phyloP scores from a whole-genome alignment of 2,797 vertebrate species.

The Hypotaenidia okinawae region DNA sequence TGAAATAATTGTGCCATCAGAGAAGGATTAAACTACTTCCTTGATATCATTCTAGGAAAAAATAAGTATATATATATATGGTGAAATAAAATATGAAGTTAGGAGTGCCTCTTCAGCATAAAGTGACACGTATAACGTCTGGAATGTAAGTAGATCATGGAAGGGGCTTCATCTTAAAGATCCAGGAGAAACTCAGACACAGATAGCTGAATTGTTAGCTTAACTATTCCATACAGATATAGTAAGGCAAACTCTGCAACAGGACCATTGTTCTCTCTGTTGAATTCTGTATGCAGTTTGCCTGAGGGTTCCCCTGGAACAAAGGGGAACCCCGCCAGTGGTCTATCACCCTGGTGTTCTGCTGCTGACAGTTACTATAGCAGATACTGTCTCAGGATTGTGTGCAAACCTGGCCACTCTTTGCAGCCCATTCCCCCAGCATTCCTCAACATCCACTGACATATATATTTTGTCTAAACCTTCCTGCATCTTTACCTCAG shows the following conservation, averaged over 20 bases:
- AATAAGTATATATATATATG: background rate
- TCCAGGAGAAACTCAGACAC: background rate
- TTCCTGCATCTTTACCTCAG: background rate
- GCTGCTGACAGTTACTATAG: background rate
- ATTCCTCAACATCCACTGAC: background rate
- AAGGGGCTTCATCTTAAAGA: background rate
- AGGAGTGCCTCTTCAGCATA: background rate
- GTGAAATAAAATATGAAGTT: background rate
- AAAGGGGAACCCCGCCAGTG: too few species aligned
- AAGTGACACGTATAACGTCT: background rate
- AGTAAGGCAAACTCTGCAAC: background rate
- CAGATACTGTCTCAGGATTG: background rate
- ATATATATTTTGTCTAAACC: background rate
- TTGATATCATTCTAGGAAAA: background rate
- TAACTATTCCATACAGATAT: background rate
- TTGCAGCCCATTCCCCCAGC: background rate
- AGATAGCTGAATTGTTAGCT: background rate
- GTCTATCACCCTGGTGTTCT: background rate
- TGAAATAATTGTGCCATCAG: background rate
- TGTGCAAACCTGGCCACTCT: background rate
- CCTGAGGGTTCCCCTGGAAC: background rate
- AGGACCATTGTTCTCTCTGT: background rate
- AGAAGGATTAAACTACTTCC: background rate
- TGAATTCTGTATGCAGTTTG: background rate
- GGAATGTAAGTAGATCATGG: background rate